A percentile compares a stretch with the other conserved stretches of the same genome.
Evolutionary conservation across 2,888 invertebrate genomes (phyloP).

Genomic region (Drosophila peninsularis): DNA sequence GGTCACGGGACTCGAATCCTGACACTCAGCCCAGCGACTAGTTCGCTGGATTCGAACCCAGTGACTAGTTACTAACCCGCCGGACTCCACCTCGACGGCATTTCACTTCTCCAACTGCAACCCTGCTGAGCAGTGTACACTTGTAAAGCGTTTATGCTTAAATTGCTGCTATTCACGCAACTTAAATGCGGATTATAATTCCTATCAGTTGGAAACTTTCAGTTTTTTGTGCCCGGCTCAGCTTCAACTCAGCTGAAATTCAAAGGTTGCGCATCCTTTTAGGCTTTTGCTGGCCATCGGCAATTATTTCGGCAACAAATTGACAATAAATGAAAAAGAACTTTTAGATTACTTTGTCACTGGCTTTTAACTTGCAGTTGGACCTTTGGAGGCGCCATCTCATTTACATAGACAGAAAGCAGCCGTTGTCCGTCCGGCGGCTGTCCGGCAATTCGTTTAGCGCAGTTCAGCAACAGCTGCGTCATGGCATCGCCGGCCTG

Average conservation of each 20-base stretch:
- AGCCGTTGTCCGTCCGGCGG: conserved; percentile 24
- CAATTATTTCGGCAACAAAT: conserved; percentile 67
- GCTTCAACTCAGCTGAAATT: no score
- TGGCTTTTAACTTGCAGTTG: conserved; percentile 17
- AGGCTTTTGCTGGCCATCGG: conserved; percentile 34
- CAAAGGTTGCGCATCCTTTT: conserved; percentile 17
- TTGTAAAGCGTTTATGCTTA: neutral
- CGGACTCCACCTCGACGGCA: no score
- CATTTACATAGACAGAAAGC: conserved; percentile 62
- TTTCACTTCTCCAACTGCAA: neutral
- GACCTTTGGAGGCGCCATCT: conserved; percentile 35
- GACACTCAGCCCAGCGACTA: neutral
- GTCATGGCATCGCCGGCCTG: conserved; percentile 35
- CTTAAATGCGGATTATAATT: neutral
- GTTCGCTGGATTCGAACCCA: no score
- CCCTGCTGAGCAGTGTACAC: neutral
- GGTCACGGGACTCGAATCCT: neutral
- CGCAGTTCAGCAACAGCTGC: conserved; percentile 42
- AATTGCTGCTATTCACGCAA: neutral
- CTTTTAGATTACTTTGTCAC: conserved; percentile 63
- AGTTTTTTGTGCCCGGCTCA: neutral
- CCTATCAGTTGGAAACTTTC: neutral
- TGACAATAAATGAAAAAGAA: conserved; percentile 67
- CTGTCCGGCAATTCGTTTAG: conserved; percentile 21
- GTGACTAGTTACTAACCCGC: no score